These are phyloP conservation scores for Phalacrocorax brasilianus DNA, from an alignment of 2,113 vertebrate species.

Conservation along the genomic window DNA sequence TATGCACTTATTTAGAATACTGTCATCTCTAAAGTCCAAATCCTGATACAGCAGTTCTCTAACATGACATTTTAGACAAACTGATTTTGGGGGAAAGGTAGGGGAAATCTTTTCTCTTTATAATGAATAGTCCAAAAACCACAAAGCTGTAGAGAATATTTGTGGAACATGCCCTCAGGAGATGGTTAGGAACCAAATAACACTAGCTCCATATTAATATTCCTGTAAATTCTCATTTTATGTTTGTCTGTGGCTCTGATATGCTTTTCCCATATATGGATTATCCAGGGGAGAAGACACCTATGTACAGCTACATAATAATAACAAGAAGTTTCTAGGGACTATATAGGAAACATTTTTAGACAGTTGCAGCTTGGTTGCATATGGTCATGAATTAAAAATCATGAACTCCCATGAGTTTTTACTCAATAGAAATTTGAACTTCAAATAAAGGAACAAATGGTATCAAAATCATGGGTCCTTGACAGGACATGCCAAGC, in stretches of 20 bases:
- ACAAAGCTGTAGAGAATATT: not conserved
- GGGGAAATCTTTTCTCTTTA: not conserved
- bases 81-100: not conserved
- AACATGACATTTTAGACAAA: not conserved
- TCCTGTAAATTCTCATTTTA: not conserved
- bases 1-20: not conserved
- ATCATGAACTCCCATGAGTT: not conserved
- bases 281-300: not conserved
- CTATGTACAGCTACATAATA: not conserved
- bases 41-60: not conserved
- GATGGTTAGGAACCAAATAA: not conserved
- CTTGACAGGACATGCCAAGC: not conserved
- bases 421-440: not conserved
- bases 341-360: not conserved
- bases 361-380: not conserved
- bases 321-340: not conserved
- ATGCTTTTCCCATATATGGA: not conserved
- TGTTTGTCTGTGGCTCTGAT: not conserved
- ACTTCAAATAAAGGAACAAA: not conserved
- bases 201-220: not conserved
- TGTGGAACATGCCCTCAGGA: not conserved
- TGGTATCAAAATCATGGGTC: not conserved
- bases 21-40: not conserved
- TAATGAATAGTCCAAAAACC: not conserved
- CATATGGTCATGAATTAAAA: not conserved